A percentile compares a stretch with the other conserved stretches of the same genome.
Evolutionary conservation across 2,113 vertebrate species (phyloP).

Genomic region (Melanocharis versteri): DNA sequence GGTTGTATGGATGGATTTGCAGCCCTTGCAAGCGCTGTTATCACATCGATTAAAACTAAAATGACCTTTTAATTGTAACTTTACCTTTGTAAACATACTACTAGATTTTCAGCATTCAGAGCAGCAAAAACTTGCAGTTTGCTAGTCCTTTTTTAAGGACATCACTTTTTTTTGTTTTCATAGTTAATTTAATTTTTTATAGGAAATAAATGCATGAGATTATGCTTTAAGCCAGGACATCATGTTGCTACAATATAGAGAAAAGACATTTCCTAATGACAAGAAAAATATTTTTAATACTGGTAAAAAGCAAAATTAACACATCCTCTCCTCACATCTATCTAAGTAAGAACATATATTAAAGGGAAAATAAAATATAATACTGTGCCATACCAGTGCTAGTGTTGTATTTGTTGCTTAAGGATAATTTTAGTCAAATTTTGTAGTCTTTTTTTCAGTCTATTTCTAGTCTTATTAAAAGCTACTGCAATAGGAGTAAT

Average conservation of each 20-base stretch:
- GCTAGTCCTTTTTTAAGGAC: neutral
- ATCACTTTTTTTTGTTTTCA: accelerated
- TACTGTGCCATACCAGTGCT: neutral
- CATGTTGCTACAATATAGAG: neutral
- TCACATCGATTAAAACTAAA: neutral
- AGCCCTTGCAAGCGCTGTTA: accelerated
- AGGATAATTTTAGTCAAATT: neutral
- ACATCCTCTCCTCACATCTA: neutral
- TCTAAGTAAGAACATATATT: neutral
- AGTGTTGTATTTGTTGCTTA: neutral
- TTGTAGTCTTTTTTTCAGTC: neutral
- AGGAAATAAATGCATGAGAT: neutral
- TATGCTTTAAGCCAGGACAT: neutral
- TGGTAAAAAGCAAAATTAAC: neutral
- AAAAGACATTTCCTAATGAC: neutral
- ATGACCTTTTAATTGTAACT: neutral
- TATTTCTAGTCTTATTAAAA: neutral
- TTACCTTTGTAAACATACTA: neutral
- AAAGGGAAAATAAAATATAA: neutral
- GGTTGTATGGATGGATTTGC: neutral
- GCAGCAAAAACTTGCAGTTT: neutral
- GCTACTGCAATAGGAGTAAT: neutral
- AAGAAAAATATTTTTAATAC: neutral
- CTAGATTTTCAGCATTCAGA: neutral
- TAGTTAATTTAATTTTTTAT: neutral